Conservation (phyloP, 2,888 invertebrate species). For the Acronicta alni region DNA sequence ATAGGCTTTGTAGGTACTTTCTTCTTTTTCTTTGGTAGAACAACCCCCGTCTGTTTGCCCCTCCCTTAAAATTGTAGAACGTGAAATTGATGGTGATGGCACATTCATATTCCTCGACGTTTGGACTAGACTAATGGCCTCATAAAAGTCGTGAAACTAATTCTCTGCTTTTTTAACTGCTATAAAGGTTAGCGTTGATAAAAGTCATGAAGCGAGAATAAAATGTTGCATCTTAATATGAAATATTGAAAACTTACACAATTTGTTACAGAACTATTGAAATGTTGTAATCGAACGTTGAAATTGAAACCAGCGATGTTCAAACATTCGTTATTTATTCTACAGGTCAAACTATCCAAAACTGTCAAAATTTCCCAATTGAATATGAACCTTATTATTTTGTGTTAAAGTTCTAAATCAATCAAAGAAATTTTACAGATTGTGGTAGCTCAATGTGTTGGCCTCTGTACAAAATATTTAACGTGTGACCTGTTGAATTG, state of each 20-base stretch:
- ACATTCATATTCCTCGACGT: constrained; percentile 23
- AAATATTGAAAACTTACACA: not conserved
- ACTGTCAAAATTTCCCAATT: no score
- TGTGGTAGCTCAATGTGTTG: no score
- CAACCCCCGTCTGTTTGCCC: constrained; percentile 17
- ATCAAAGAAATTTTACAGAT: no score
- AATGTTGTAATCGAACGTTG: no score
- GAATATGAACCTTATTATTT: no score
- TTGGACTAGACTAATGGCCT: constrained; percentile 22
- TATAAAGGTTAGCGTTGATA: constrained; percentile 8
- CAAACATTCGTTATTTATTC: no score
- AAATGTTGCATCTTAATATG: constrained; percentile 9
- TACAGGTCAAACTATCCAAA: no score
- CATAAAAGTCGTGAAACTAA: constrained; percentile 20
- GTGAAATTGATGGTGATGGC: constrained; percentile 30
- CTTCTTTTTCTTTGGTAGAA: constrained; percentile 8
- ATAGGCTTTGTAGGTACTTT: not conserved
- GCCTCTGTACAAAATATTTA: no score
- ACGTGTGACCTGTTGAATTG: no score
- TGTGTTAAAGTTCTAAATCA: no score
- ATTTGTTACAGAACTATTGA: no score
- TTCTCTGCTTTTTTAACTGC: constrained; percentile 8
- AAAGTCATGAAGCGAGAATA: constrained; percentile 1
- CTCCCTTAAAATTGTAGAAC: constrained; percentile 14
- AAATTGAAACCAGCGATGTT: no score